Evolutionary conservation across 2,797 vertebrate species (phyloP), one percentile per base, ranked within the genome.

Genomic region (Gymnoscopelus microlampas): DNA sequence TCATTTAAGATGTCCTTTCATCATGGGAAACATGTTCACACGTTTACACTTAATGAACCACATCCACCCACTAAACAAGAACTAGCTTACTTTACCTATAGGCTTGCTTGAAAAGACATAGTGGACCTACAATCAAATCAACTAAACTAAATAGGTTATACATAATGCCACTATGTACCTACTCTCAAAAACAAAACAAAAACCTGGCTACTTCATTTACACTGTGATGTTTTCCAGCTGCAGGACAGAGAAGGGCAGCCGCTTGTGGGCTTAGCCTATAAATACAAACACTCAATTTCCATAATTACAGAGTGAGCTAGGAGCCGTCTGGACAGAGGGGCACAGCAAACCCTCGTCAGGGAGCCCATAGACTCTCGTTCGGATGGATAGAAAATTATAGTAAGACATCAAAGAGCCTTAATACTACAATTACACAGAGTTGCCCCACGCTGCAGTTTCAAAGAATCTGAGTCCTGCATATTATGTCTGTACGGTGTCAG

Each of bases 231-330:
- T 91, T 95, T 94, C 95, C 96, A 96, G 96, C 95, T 96, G 95
- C 88, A 87, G 82, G 79, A 87, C 60, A 82, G 89, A 88, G 82
- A 85, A 93, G 94, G 94, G 93, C 95, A 94, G 94, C 88, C 93
- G 83, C 87, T 91, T 96, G 95, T 92, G 96, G 96, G 92, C 93
- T 95, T 91, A 92, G 92, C 90, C 95, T 96, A 95, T 96, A 96
- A 96, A 96, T 96, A 96, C 95, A 96, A 96, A 97, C 96, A 95
- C 92, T 91, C 93, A 91, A 94, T 95, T 96, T 95, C 92, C 94
- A 94, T 96, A 95, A 95, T 93, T 95, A 95, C 88, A 90, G 93
- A 92, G 93, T 93, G 94, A 95, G 94, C 95, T 93, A 93, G 95
- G 94, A 93, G 88, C 85, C 82, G 93, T 94, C 93, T 94, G 92